Conservation (phyloP, 2,797 vertebrate species). For the Phoxinus dragarum region DNA sequence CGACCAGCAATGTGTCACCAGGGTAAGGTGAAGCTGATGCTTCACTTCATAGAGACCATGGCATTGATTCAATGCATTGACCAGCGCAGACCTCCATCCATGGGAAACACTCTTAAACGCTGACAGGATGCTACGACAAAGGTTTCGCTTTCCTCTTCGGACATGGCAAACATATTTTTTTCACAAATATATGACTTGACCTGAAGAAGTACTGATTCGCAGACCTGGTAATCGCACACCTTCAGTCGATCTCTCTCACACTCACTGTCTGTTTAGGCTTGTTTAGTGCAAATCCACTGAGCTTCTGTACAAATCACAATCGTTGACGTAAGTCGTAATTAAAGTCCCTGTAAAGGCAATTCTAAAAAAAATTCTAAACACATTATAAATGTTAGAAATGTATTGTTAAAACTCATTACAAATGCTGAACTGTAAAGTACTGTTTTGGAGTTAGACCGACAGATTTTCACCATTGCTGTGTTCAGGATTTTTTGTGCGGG, state of each 20-base stretch:
- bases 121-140: neutral
- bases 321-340: too few species aligned
- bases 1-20: neutral
- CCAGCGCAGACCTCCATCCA: neutral
- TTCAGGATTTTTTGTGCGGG: too few species aligned
- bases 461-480: too few species aligned
- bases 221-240: neutral
- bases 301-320: too few species aligned
- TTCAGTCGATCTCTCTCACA: neutral
- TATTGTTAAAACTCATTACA: too few species aligned
- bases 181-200: neutral
- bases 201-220: neutral
- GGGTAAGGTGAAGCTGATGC: neutral
- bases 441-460: too few species aligned
- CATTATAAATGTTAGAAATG: too few species aligned
- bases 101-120: neutral
- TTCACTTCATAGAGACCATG: neutral
- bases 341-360: too few species aligned
- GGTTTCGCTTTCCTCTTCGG: neutral
- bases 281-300: neutral
- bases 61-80: neutral
- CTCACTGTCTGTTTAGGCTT: neutral
- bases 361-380: too few species aligned
- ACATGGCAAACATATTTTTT: neutral
- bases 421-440: too few species aligned